A percentile compares a stretch with the other conserved stretches of the same genome.
Evolutionary conservation across 2,888 invertebrate genomes (phyloP).

Genomic region (Cerceris rybyensis): DNA sequence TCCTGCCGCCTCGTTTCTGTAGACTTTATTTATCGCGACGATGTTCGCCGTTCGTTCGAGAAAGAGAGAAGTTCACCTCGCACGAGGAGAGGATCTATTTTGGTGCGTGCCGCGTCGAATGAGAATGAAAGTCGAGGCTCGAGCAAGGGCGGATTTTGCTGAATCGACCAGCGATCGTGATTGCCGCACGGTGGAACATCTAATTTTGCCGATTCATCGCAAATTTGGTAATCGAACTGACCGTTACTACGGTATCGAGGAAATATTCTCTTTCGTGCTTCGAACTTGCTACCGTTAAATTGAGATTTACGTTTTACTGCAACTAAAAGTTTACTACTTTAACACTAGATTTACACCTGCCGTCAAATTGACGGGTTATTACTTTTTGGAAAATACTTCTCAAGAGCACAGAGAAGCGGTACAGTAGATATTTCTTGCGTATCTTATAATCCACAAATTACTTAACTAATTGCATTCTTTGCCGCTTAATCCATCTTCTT

Average conservation of each 20-base stretch:
- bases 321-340: too few relatives aligned
- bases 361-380: too few relatives aligned
- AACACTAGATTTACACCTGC: too few relatives aligned
- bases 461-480: too few relatives aligned
- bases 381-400: too few relatives aligned
- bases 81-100: constrained; percentile 4
- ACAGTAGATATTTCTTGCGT: too few relatives aligned
- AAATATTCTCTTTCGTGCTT: not conserved
- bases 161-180: constrained; percentile 20
- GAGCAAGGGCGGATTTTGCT: constrained; percentile 7
- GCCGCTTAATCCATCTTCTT: too few relatives aligned
- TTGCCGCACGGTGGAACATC: not conserved
- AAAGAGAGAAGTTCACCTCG: not conserved
- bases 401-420: too few relatives aligned
- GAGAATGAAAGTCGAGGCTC: constrained; percentile 39
- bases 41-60: not conserved
- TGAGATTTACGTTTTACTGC: too few relatives aligned
- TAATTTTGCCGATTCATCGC: not conserved
- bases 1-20: not conserved
- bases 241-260: not conserved
- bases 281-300: not conserved
- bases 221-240: not conserved
- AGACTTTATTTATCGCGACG: not conserved
- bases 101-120: constrained; percentile 8
- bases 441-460: too few relatives aligned